Evolutionary conservation across 2,888 invertebrate genomes (phyloP).

Genomic region (Spicauda simplicius): DNA sequence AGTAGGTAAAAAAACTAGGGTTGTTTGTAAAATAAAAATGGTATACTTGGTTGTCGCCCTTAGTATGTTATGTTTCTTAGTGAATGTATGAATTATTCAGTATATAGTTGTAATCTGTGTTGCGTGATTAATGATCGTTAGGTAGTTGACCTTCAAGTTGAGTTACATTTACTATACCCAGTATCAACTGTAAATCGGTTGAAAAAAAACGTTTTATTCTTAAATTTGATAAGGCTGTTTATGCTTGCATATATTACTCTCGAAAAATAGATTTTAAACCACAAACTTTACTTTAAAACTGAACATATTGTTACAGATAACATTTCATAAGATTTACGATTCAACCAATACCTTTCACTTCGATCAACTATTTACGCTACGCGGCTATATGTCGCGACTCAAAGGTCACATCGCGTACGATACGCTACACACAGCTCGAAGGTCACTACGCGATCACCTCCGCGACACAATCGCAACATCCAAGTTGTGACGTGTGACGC

Average conservation of each 20-base stretch:
- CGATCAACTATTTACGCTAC: no score
- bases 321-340: no score
- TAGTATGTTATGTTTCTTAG: constrained; percentile 1
- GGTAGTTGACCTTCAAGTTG: not conserved
- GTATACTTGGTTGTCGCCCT: constrained; percentile 17
- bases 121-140: not conserved
- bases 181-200: not conserved
- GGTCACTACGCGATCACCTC: not conserved
- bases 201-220: not conserved
- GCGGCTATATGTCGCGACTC: not conserved
- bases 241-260: not conserved
- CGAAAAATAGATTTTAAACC: not conserved
- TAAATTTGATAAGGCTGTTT: not conserved
- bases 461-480: not conserved
- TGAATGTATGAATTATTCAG: not conserved
- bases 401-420: no score
- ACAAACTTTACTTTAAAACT: not conserved
- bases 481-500: not conserved
- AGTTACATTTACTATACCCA: not conserved
- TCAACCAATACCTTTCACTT: no score
- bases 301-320: not conserved
- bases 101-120: not conserved
- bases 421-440: not conserved
- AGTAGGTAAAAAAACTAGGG: not conserved
- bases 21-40: constrained; percentile 6